Evolutionary conservation across 2,797 vertebrate species (phyloP).

Genomic region (Smutsia gigantea): DNA sequence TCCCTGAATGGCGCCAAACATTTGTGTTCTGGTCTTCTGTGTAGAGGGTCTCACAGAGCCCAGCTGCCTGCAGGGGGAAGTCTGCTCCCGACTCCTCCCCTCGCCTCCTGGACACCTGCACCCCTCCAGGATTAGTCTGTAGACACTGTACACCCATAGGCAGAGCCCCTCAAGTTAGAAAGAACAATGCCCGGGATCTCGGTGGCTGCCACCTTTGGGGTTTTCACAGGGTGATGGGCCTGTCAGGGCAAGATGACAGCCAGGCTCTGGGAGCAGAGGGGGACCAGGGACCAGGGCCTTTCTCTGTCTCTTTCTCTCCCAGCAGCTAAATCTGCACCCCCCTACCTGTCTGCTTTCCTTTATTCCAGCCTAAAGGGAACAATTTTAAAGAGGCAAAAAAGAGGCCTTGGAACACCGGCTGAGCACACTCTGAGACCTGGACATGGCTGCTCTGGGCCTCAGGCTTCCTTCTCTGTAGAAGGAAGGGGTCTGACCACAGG

Average conservation of each 20-base stretch:
- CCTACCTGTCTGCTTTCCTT: not conserved
- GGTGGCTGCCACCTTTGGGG: too few relatives aligned
- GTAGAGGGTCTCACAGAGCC: not conserved
- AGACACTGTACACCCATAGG: not conserved
- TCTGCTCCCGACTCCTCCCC: not conserved
- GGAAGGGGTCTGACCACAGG: not conserved
- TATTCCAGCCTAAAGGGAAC: not conserved
- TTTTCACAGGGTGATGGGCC: not conserved
- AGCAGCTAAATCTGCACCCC: not conserved
- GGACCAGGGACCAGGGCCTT: not conserved
- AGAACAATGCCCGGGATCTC: not conserved
- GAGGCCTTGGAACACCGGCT: not conserved
- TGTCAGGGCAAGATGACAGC: not conserved
- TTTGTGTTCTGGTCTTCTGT: slow-evolving; percentile 63
- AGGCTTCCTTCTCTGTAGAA: not conserved
- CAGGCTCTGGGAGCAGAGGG: not conserved
- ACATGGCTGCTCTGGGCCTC: not conserved
- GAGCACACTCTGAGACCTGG: not conserved
- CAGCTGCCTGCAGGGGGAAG: not conserved
- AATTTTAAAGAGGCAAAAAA: not conserved
- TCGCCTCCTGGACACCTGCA: too few relatives aligned
- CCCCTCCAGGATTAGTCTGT: not conserved
- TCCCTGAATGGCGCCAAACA: slow-evolving; percentile 2
- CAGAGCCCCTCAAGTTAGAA: not conserved
- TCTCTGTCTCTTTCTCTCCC: not conserved